Base-by-base conservation (phyloP, 2,888 invertebrate genomes). In the Rhimphoctona megacephalus region DNA sequence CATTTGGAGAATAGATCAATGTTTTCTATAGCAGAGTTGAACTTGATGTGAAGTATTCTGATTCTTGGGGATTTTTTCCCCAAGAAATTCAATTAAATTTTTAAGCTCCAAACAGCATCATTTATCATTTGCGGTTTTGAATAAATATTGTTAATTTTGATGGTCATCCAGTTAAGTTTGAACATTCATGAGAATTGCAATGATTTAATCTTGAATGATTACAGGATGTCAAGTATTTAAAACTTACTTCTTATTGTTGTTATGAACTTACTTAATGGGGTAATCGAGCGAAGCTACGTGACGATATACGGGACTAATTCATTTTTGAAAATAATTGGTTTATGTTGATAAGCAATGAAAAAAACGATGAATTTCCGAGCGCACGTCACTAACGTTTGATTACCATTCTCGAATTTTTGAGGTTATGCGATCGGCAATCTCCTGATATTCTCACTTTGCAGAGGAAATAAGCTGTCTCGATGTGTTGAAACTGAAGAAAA, bases 381-480 rank as follows among this genome's bases (percentile, higher is more conserved):
- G 70, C 70, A 70, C 70, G 70, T 70, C 70, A 70, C 25, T 25
- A 49, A 70, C 30, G 25, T 39, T 49, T 49, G 39, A 69, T 69
- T 69, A 70, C 49, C 49, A 49, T 49, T 70, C 61, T 19, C 70
- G 5, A 49, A 46, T 19, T 30, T 49, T 70, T 19, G 70, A 49
- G 70, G 70, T 70, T 70, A 70, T 70, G 49, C 8, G 25, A 30
- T 33, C 19, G n/a, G 19, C 33, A n/a, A 43, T 69, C 14, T 1
- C 8, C 2, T 19, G 49, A 19, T 30, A 69, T 49, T 49, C 30
- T 8, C 22, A 49, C 49, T 30, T 70, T 19, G 30, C 49, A 43
- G 6, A 30, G 30, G 17, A 1, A 49, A 19, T 3, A 49, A 19
- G 8, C 30, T 70, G n/a, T 30, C 19, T 30, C 33, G 39, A 9